Evolutionary conservation across 2,113 vertebrate genomes (phyloP).

Genomic region (Cacatua alba): DNA sequence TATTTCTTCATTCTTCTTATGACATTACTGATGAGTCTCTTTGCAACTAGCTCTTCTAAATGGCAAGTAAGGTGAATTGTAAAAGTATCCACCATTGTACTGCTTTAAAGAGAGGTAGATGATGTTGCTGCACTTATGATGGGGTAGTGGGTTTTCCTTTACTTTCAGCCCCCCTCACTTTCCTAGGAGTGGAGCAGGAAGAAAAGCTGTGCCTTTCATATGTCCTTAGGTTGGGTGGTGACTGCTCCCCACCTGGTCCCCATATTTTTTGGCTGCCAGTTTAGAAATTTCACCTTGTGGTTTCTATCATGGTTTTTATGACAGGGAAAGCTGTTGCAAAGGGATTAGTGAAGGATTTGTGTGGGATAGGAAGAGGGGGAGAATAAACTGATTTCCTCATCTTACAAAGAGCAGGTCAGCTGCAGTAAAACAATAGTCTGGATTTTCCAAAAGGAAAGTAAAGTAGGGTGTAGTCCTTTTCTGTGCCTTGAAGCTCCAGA

Average conservation of each 20-base stretch:
- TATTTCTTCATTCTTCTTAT: neutral
- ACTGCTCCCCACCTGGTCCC: neutral
- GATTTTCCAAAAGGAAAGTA: neutral
- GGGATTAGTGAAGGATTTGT: neutral
- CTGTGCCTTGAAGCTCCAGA: constrained; percentile 9
- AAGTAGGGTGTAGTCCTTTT: neutral
- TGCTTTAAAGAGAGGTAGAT: neutral
- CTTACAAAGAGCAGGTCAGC: neutral
- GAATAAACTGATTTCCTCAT: neutral
- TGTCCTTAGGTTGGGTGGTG: neutral
- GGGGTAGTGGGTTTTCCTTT: neutral
- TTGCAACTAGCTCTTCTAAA: neutral
- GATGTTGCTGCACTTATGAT: neutral
- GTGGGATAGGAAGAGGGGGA: neutral
- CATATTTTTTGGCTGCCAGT: neutral
- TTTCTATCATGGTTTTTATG: neutral
- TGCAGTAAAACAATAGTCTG: neutral
- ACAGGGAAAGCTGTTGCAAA: neutral
- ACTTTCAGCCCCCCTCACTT: neutral
- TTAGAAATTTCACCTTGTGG: neutral
- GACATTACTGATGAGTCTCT: neutral
- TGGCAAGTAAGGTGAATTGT: neutral
- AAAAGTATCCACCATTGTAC: neutral
- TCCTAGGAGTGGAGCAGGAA: neutral
- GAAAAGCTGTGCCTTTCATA: neutral